Conservation (phyloP, 2,797 vertebrate species). For the Clamator glandarius region DNA sequence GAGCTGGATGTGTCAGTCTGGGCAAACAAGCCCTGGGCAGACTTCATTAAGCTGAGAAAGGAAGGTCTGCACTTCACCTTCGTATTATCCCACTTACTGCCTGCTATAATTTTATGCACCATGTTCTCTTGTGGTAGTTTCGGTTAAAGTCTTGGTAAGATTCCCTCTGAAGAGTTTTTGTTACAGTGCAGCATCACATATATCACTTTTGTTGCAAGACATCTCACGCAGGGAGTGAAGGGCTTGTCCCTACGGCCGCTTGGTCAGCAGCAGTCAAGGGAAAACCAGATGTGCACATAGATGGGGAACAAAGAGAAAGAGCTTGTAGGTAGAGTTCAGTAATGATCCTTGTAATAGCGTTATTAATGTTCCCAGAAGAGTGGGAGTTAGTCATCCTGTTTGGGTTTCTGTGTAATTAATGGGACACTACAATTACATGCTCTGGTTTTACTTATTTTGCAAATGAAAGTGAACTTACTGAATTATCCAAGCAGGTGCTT, state of each 20-base stretch:
- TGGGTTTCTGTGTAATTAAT: slow-evolving; percentile 73
- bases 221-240: neutral
- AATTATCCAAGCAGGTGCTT: slow-evolving; percentile 32
- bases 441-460: slow-evolving; percentile 46
- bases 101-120: neutral
- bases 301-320: slow-evolving; percentile 46
- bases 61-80: neutral
- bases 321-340: slow-evolving; percentile 30
- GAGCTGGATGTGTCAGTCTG: rapidly evolving
- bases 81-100: neutral
- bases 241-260: neutral
- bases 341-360: slow-evolving; percentile 1
- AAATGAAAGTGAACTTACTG: slow-evolving; percentile 33
- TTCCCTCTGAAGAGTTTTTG: neutral
- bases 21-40: neutral
- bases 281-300: slow-evolving; percentile 2
- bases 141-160: neutral
- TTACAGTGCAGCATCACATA: neutral
- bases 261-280: slow-evolving; percentile 2
- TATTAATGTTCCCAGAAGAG: slow-evolving; percentile 49
- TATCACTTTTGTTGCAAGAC: neutral
- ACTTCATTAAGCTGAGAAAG: neutral
- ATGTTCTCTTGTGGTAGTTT: neutral
- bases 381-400: slow-evolving; percentile 66
- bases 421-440: slow-evolving; percentile 55